Evolutionary conservation across 2,113 vertebrate species (phyloP), one percentile per base, ranked within the genome.

Genomic region (Chinchilla lanigera): DNA sequence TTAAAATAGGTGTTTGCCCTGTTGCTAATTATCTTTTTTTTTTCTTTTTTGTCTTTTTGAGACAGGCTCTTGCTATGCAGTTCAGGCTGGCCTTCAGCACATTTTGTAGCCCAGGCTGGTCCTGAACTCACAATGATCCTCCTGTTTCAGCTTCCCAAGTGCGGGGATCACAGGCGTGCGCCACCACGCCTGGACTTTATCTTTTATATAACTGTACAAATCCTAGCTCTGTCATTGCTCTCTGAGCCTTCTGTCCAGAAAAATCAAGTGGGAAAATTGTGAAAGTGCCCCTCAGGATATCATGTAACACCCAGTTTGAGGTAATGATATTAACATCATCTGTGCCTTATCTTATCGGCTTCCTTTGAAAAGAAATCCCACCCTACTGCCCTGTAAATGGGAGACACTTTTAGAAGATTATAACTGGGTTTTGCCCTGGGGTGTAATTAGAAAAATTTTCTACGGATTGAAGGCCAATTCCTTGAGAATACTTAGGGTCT

Each of bases 401-500:
- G 58, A 60, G 58, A 33, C 6, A 30, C 71, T 6, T 90, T 85
- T 35, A 38, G 65, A 35, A 93, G 38, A 83, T 78, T 65, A 71
- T 69, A 86, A 65, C 54, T 67, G 60, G 19, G 22, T 56, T 94
- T 85, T 35, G 56, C 50, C 35, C 19, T 63, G 61, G 44, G 85
- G 19, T 3, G 22, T 61, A 41, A 87, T 87, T 92, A 93, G 56
- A 77, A 35, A 78, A 47, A 85, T 95, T 94, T 61, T 96, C 71
- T 80, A 61, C 26, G 47, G 5, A 35, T 7, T 52, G 44, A 86
- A 94, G 71, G 35, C 47, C 41, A 67, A 61, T 50, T 95, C 35
- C 28, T 93, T 67, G 61, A 91, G 90, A 90, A 92, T 86, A 73
- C 92, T 90, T 84, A 73, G 93, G 52, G 20, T 92, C 60, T 85